These are phyloP conservation scores for Fabriciana adippe DNA, from an alignment of 2,888 invertebrate genomes.

Conservation along the genomic window DNA sequence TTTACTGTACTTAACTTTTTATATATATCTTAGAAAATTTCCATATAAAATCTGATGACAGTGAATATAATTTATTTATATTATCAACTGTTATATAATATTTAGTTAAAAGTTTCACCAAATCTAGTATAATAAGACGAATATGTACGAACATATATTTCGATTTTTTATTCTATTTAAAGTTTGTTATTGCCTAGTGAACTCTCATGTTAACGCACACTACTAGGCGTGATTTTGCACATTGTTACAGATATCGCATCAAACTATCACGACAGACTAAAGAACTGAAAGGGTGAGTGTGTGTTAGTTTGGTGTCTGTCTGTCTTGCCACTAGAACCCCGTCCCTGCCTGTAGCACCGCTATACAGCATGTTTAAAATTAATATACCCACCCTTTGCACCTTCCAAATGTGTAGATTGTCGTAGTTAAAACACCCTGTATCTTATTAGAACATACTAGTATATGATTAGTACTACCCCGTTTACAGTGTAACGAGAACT, in stretches of 20 bases:
- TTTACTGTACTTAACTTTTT: background rate
- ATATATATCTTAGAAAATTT: too few species aligned
- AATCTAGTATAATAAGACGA: background rate
- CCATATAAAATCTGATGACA: too few species aligned
- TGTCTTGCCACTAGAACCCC: constrained; percentile 28
- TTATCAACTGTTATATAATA: too few species aligned
- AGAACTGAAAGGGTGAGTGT: constrained; percentile 70
- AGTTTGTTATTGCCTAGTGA: constrained; percentile 20
- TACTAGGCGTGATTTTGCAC: constrained; percentile 51
- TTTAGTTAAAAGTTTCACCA: background rate
- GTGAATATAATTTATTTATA: too few species aligned
- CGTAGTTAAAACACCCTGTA: constrained; percentile 10
- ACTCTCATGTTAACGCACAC: constrained; percentile 25
- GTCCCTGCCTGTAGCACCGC: constrained; percentile 10
- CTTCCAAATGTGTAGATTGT: constrained; percentile 14
- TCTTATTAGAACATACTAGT: background rate
- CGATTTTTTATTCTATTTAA: background rate
- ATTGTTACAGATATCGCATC: constrained; percentile 68
- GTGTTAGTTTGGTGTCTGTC: constrained; percentile 61
- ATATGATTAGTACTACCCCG: background rate
- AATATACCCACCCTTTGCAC: background rate
- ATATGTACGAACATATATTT: background rate
- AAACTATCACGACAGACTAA: constrained; percentile 64
- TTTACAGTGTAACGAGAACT: background rate
- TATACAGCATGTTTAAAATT: constrained; percentile 13